Evolutionary conservation across 2,888 invertebrate genomes (phyloP), one percentile per base, ranked within the genome.

Genomic region (Ochropleura leucogaster): DNA sequence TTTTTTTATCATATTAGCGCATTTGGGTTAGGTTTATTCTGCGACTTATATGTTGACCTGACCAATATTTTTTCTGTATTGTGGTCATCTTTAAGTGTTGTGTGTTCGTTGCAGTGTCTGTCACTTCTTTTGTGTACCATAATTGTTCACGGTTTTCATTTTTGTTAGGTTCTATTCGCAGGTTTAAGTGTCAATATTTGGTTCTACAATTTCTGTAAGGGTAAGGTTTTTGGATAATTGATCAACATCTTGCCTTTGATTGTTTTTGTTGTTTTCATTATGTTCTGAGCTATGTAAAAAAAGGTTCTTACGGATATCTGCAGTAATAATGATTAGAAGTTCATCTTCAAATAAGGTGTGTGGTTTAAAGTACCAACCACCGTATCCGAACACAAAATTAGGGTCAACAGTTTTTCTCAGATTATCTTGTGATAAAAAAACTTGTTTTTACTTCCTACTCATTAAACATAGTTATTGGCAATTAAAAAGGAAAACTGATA

Each of bases 1-100:
- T 87, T 90, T 89, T 30, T 86, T 87, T 88, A 89, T 89, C 85
- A 83, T 79, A 84, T 87, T 85, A 85, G 82, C 87, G 77, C 84
- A 79, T 74, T 81, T 78, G 6, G 62, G 71, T 71, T 68, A 68
- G n/a, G 55, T 80, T 69, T 76, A 65, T 68, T 64, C 8, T 62
- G 14, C 18, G 30, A 57, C 40, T 63, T 44, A 69, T 62, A 18
- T 63, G 40, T 46, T 70, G 55, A 70, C 51, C 20, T 53, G 59
- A 65, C 46, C 49, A 70, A 83, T 64, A 40, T 49, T 47, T 51
- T 51, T 47, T 67, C 57, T 30, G 18, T 77, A 7, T 30, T 64
- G 9, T 30, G 16, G 46, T 60, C 18, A 0, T 59, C 30, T 67
- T 74, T 44, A 14, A 72, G 60, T 16, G 53, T 42, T 40, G 16